Base-by-base conservation (phyloP, 2,797 vertebrate species). In the Tenualosa thibaudeaui region DNA sequence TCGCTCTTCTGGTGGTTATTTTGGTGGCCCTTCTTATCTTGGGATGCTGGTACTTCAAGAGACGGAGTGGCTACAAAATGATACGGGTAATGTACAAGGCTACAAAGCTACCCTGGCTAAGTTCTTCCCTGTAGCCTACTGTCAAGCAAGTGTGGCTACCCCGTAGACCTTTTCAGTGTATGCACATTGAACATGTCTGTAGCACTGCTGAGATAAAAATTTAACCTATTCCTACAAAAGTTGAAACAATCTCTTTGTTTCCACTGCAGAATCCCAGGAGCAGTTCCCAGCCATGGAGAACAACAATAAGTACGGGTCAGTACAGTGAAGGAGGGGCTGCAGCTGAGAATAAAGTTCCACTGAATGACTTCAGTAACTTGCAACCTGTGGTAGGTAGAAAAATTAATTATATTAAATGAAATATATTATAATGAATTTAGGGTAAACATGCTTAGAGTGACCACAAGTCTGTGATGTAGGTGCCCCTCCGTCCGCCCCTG, bases 21-120 rank as follows among this genome's bases (percentile, higher is more conserved):
- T 93, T 98, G 85, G 97, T 94, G 24, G 92, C 95, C 85, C 92
- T 98, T 84, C 88, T 98, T 85, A 93, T 98, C 71, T 90, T 98
- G 78, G 95, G 96, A 84, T 99, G 98, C 89, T 99, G 98, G 97
- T 98, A 97, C 89, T 98, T 96, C 86, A 97, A 93, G 90, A 96
- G 94, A 87, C 95, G 97, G 81, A 96, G 91, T 13, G 98, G 98
- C 84, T 99, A 99, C 90, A 96, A 92, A 93, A 94, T 93, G 60
- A 94, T 99, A 89, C 89, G 86, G 94, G 97, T 98, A 92, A 93
- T 51, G 5, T 51, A 51, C 7, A 49, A 5, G 46, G 46, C 50
- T 3, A 17, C 3, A 37, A 19, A 43, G 46, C 40, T 78, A 19
- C 19, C 17, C 40, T 75, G 31, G 17, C 1, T 17, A 15, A 43